These are phyloP conservation scores for Pachyseris speciosa DNA, from an alignment of 64 coral and sea anemone genomes.

Conservation along the genomic window DNA sequence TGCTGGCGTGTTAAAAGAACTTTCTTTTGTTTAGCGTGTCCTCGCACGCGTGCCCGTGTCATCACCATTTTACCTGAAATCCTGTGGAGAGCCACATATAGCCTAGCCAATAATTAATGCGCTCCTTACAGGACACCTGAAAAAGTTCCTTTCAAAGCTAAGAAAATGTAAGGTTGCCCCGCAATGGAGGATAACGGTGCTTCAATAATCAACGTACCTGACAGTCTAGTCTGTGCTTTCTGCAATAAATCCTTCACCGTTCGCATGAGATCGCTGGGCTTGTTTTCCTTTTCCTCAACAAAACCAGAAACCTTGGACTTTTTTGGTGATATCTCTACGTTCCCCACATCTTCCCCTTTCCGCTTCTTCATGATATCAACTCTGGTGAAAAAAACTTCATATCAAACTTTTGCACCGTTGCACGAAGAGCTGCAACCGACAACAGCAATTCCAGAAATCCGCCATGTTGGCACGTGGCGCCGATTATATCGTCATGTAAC, in stretches of 20 bases:
- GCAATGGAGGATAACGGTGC: background rate
- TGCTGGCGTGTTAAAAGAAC: no score
- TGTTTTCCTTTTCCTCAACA: background rate
- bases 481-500: no score
- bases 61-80: no score
- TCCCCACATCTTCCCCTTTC: background rate
- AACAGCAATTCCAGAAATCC: background rate
- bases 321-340: background rate
- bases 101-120: no score
- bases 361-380: background rate
- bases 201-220: background rate
- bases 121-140: no score
- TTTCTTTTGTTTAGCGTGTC: no score
- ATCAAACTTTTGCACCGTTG: background rate
- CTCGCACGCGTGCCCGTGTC: no score
- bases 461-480: no score
- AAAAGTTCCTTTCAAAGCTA: no score
- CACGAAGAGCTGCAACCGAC: background rate
- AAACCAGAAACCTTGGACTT: background rate
- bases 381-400: background rate
- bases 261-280: background rate
- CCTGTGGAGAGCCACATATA: no score
- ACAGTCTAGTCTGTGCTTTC: constrained; percentile 14
- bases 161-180: background rate
- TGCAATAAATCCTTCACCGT: background rate